Percentiles rank a stretch among this genome's conserved stretches.
phyloP scores from a whole-genome alignment of 2,888 invertebrate species.

The Agapostemon virescens region DNA sequence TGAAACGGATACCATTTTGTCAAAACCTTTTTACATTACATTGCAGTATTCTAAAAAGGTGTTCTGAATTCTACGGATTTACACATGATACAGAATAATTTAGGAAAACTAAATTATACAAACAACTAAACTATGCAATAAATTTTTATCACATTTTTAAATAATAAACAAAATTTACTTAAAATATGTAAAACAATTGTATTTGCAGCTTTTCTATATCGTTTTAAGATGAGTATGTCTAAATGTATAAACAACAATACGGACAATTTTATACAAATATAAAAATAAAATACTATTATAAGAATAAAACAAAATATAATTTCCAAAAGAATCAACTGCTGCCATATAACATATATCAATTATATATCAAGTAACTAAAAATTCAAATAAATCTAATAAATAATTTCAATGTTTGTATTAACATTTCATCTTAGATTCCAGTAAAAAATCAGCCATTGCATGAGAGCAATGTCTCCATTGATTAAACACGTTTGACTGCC shows the following conservation, averaged over 20 bases:
- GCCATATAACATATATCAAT: not conserved
- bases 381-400: slow-evolving; percentile 16
- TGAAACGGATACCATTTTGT: slow-evolving; percentile 54
- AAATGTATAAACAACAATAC: not conserved
- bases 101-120: slow-evolving; percentile 41
- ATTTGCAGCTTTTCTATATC: not conserved
- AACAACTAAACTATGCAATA: slow-evolving; percentile 52
- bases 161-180: slow-evolving; percentile 32
- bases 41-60: slow-evolving; percentile 27
- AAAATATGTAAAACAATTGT: slow-evolving; percentile 28
- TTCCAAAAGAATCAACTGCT: not conserved
- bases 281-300: not conserved
- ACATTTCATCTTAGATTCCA: not conserved
- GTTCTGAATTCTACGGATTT: slow-evolving; percentile 24
- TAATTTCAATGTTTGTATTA: not conserved
- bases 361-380: slow-evolving; percentile 25
- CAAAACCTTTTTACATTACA: slow-evolving; percentile 50
- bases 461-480: slow-evolving; percentile 55
- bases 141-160: slow-evolving; percentile 49
- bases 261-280: not conserved
- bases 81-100: slow-evolving; percentile 34
- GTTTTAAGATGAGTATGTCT: not conserved
- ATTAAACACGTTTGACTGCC: slow-evolving; percentile 62
- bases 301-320: not conserved
- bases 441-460: slow-evolving; percentile 47